Percentiles rank a stretch among this genome's conserved stretches.
Evolutionary conservation across 2,797 vertebrate genomes (phyloP).

Genomic region (Simalia tracyae): DNA sequence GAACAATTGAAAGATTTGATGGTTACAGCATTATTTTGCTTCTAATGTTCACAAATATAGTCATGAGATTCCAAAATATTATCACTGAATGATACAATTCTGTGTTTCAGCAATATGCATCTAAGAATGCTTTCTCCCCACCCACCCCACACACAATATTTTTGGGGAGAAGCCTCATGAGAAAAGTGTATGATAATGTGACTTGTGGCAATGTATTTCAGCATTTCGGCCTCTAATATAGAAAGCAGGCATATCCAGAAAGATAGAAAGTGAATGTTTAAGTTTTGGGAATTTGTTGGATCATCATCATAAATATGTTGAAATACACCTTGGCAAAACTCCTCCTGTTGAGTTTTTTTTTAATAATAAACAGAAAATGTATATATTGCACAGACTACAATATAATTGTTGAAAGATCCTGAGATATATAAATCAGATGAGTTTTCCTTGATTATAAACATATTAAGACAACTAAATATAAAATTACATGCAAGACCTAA

Average conservation of each 20-base stretch:
- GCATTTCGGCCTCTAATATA: no score
- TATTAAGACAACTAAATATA: neutral
- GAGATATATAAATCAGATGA: neutral
- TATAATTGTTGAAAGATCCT: neutral
- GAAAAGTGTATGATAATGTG: no score
- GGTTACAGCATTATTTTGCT: neutral
- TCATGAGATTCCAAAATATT: neutral
- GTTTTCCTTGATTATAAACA: neutral
- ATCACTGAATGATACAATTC: neutral
- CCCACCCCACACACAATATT: no score
- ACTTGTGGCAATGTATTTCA: no score
- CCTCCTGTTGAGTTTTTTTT: neutral
- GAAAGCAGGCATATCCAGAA: no score
- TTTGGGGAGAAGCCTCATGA: no score
- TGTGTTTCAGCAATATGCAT: neutral
- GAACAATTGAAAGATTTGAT: neutral
- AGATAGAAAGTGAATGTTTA: no score
- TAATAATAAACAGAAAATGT: neutral
- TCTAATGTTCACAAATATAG: neutral
- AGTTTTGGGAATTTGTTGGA: no score
- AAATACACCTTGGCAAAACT: neutral
- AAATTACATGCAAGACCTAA: neutral
- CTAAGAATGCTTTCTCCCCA: no score
- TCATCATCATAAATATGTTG: neutral
- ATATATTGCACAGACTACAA: neutral